Base-by-base conservation (phyloP, 2,113 vertebrate species). In the Poeciliopsis turrubarensis region DNA sequence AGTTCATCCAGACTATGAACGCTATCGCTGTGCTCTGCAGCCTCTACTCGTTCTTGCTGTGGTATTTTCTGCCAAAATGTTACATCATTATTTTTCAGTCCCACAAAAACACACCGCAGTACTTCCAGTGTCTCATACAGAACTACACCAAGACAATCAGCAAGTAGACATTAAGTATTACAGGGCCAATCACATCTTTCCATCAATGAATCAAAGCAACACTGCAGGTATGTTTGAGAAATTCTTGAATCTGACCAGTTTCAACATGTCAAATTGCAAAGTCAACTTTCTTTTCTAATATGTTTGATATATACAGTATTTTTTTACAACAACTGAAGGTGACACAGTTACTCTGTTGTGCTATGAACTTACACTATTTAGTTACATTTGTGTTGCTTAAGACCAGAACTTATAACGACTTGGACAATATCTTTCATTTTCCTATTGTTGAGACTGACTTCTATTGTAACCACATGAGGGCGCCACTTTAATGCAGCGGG, bases 61-160 rank as follows among this genome's bases (percentile, higher is more conserved):
- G 93, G 2, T 97, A 95, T 62, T 97, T 97, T 68, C 77, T 96
- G 11, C 96, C 96, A 8, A 96, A 96, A 84, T 95, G 93, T 74
- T 95, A 94, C 51, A 79, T 96, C 47, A 95, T 97, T 27, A 76
- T 96, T 51, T 93, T 95, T 84, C 94, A 96, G 32, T 90, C 95
- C 0, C 75, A 92, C 4, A 95, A 89, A 77, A 97, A 97, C 88
- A 96, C 94, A 10, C 86, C 86, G 0, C 92, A 95, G 29, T 94
- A 96, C 85, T 96, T 97, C 79, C 96, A 97, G 86, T 89, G 91
- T 54, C 93, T 95, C 39, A 96, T 97, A 83, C 96, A 95, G 85
- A 91, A 87, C 69, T 97, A 97, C 66, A 96, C 94, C 12, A 92
- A 93, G 86, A 93, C 89, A 68, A 91, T 93, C 4, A 92, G 91